These are phyloP conservation scores for Ornithoptera priamus DNA, from an alignment of 2,888 invertebrate species.

Conservation along the genomic window DNA sequence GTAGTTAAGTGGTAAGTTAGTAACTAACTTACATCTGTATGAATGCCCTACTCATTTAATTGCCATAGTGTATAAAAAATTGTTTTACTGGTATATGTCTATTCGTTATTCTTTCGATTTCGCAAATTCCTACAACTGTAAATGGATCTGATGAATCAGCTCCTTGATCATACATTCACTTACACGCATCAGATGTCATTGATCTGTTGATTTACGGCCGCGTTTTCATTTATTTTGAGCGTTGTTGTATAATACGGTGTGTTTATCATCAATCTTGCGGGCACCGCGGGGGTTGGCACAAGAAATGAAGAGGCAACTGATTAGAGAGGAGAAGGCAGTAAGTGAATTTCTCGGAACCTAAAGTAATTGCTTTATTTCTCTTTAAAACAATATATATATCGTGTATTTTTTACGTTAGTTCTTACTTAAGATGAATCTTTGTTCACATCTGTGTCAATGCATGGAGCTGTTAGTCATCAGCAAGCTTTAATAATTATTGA, in stretches of 20 bases:
- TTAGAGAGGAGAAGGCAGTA: conserved; percentile 26
- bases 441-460: no score
- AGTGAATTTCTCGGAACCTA: conserved; percentile 19
- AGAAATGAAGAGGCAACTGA: conserved; percentile 17
- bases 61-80: no score
- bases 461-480: no score
- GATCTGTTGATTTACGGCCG: conserved; percentile 21
- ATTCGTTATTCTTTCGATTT: no score
- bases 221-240: conserved; percentile 25
- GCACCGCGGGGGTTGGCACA: conserved; percentile 28
- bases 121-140: no score
- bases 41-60: no score
- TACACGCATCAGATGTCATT: conserved; percentile 24
- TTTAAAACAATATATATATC: neutral
- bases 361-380: neutral
- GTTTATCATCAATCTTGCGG: conserved; percentile 28
- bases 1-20: no score
- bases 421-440: neutral
- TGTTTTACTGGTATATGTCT: no score
- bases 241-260: conserved; percentile 21
- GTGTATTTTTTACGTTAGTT: neutral
- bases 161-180: conserved; percentile 1
- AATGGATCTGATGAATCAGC: conserved; percentile 2
- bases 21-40: no score
- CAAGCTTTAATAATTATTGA: no score